Evolutionary conservation across 2,113 vertebrate genomes (phyloP), one percentile per base, ranked within the genome.

Genomic region (Rutilus rutilus): DNA sequence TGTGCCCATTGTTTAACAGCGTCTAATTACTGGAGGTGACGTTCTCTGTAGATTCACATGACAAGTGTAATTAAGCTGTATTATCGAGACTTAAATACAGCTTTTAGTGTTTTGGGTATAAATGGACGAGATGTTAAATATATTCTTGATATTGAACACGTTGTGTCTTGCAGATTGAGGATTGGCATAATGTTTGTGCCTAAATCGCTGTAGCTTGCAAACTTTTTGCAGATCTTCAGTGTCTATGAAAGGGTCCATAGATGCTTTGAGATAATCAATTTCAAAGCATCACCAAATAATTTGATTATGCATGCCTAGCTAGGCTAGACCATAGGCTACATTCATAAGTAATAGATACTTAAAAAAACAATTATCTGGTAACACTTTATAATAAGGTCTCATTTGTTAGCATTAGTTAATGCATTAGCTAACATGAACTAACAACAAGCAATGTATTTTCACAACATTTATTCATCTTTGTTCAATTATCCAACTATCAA

Each of bases 11-110:
- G 54, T 59, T 14, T 36, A 30, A 45, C 50, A 42, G 65, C 50
- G 42, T 74, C 45, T 79, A 77, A 85, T 88, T 85, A 57, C 47
- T 45, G 36, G 30, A 82, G 79, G 75, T 86, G 84, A 83, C 82
- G 74, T 79, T 69, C 54, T 54, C 76, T 88, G 59, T 23, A 27
- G 76, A 50, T 60, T 60, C 33, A 27, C 19, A 57, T 27, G 64
- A 45, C 47, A 64, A 85, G 78, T 86, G 77, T 78, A 69, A 86
- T 60, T 84, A 65, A 27, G 59, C 59, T 45, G 78, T 64, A 27
- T 45, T 27, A 45, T 27, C 1, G 15, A 80, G 78, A 27, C 17
- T 62, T 80, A 80, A 64, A 80, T 47, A 27, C 36, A 27, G 59
- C 59, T 45, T 45, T 80, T 45, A 65, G 36, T 64, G 42, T 64